Base-by-base conservation (phyloP, 2,797 vertebrate genomes). In the Falco columbarius region DNA sequence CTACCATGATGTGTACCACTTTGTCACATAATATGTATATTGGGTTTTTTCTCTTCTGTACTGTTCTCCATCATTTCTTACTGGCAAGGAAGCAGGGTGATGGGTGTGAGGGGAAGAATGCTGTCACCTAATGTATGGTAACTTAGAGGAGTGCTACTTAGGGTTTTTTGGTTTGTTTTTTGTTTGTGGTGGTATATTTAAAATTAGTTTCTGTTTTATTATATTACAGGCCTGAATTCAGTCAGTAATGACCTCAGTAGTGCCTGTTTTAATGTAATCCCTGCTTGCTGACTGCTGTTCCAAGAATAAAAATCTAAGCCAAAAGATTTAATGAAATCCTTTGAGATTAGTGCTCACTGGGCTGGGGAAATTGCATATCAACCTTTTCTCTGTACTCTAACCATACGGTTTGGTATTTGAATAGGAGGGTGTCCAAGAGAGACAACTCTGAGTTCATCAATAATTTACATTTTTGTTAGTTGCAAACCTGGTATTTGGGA, bases 291-390 rank as follows among this genome's bases (percentile, higher is more conserved):
- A 93, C 93, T 96, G 86, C 95, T 95, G 66, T 96, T 98, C 96
- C 90, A 98, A 98, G 94, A 98, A 97, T 97, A 98, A 97, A 87
- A 97, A 97, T 96, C 97, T 97, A 97, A 98, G 95, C 95, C 96
- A 96, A 92, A 97, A 97, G 95, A 97, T 92, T 96, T 97, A 98
- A 97, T 91, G 94, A 98, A 98, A 97, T 97, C 97, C 94, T 67
- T 95, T 83, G 93, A 95, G 97, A 97, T 98, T 98, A 98, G 71
- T 90, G 89, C 95, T 97, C 72, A 68, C 83, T 97, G 75, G 92
- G 63, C 86, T 92, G 81, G 95, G 81, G 87, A 97, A 96, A 97
- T 95, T 96, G 95, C 71, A 61, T 87, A 94, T 96, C 88, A 97
- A 81, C 85, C 94, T 96, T 91, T 81, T 90, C 82, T 90, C 86